phyloP scores from a whole-genome alignment of 92 coral and sea anemone genomes.

The Porites divaricata region DNA sequence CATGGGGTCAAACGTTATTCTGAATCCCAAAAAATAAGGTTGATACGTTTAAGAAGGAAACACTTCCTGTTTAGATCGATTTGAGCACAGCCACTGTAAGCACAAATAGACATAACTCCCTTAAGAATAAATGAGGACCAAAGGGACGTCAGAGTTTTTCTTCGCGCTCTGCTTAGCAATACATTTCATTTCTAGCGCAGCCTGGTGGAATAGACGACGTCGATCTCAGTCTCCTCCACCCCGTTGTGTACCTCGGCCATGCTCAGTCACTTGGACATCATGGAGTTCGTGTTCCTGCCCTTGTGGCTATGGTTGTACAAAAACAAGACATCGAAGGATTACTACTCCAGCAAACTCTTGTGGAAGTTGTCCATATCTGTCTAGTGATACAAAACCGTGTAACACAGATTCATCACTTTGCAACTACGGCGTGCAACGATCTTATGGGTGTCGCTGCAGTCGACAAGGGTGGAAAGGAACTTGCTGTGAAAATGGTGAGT shows the following conservation, averaged over 20 bases:
- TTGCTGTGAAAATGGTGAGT: constrained; percentile 4
- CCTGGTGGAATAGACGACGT: constrained; percentile 6
- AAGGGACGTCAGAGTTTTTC: neutral
- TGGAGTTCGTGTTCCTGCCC: constrained; percentile 61
- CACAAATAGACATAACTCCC: too few relatives aligned
- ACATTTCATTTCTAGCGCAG: neutral
- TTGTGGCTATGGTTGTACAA: constrained; percentile 71
- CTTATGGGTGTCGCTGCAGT: constrained; percentile 51
- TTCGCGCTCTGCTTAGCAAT: neutral
- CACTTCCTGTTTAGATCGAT: too few relatives aligned
- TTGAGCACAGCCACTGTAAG: too few relatives aligned
- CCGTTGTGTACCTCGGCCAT: too few relatives aligned
- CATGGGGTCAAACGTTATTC: too few relatives aligned
- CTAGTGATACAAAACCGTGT: constrained; percentile 39
- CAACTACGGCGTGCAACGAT: constrained; percentile 6
- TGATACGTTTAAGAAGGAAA: too few relatives aligned
- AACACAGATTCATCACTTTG: constrained; percentile 54
- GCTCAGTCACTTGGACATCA: constrained; percentile 40
- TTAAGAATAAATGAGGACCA: neutral
- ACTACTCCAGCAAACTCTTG: constrained; percentile 46
- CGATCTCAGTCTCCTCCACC: neutral
- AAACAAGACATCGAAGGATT: constrained; percentile 44
- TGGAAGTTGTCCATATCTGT: constrained; percentile 57
- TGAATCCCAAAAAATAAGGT: too few relatives aligned
- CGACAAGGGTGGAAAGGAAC: constrained; percentile 43